phyloP scores from a whole-genome alignment of 2,888 invertebrate genomes.

The Morpho achilles region DNA sequence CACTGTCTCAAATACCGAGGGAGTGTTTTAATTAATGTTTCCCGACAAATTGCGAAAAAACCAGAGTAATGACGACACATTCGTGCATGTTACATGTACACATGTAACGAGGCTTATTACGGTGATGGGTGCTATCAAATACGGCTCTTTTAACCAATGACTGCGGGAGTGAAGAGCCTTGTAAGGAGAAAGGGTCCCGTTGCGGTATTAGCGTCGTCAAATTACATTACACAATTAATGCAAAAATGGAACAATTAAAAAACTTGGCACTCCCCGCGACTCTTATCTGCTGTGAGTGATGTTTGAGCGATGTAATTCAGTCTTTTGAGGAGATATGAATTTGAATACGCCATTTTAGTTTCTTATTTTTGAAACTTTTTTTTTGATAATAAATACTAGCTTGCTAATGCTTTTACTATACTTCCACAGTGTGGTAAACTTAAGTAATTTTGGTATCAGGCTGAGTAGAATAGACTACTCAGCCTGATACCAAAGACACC shows the following conservation, averaged over 20 bases:
- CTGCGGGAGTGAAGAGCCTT: slow-evolving; percentile 59
- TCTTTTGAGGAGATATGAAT: slow-evolving; percentile 9
- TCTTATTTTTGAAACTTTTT: not conserved
- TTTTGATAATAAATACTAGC: slow-evolving; percentile 2
- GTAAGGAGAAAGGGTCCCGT: slow-evolving; percentile 45
- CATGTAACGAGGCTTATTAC: slow-evolving; percentile 59
- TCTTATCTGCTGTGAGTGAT: slow-evolving; percentile 8
- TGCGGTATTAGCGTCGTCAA: slow-evolving; percentile 18
- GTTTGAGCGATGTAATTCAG: slow-evolving; percentile 8
- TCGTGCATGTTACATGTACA: slow-evolving; percentile 31
- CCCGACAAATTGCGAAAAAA: slow-evolving; percentile 64
- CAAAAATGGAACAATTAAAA: slow-evolving; percentile 15
- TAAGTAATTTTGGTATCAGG: no score
- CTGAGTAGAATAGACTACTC: no score
- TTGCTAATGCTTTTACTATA: not conserved
- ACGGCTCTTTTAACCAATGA: slow-evolving; percentile 52
- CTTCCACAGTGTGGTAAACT: no score
- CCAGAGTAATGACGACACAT: slow-evolving; percentile 50
- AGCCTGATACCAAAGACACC: no score
- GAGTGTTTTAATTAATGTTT: slow-evolving; percentile 67
- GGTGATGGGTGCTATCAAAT: slow-evolving; percentile 50
- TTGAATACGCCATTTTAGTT: slow-evolving; percentile 5
- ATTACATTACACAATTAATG: slow-evolving; percentile 14
- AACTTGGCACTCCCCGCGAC: slow-evolving; percentile 6
- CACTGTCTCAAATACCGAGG: slow-evolving; percentile 55